Evolutionary conservation across 2,797 vertebrate genomes (phyloP).

Genomic region (Heliangelus exortis): DNA sequence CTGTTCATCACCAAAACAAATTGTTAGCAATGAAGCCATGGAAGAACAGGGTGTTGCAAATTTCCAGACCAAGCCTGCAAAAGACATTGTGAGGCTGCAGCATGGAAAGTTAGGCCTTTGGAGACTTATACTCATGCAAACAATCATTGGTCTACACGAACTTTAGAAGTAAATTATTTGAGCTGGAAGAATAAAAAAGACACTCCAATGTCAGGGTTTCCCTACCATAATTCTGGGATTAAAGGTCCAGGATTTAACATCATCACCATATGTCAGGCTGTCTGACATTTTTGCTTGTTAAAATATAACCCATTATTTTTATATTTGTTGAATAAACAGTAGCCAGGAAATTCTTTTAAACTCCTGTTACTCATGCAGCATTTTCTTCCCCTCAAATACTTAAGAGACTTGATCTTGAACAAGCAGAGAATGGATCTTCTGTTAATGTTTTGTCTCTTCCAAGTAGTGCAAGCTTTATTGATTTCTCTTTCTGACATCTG

Average conservation of each 20-base stretch:
- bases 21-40: background rate
- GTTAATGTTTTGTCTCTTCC: slow-evolving; percentile 23
- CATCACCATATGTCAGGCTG: slow-evolving; percentile 48
- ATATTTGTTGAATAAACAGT: slow-evolving; percentile 64
- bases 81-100: slow-evolving; percentile 54
- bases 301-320: slow-evolving; percentile 54
- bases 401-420: slow-evolving; percentile 3
- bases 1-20: background rate
- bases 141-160: slow-evolving; percentile 2
- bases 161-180: slow-evolving; percentile 54
- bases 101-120: slow-evolving; percentile 34
- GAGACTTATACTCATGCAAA: slow-evolving; percentile 61
- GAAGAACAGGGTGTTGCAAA: slow-evolving; percentile 35
- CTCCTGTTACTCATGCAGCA: slow-evolving; percentile 43
- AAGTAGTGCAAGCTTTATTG: slow-evolving; percentile 3
- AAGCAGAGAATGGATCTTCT: slow-evolving; percentile 49
- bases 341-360: slow-evolving; percentile 69
- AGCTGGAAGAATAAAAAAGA: slow-evolving; percentile 61
- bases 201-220: slow-evolving; percentile 44
- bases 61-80: slow-evolving; percentile 59
- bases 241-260: slow-evolving; percentile 48
- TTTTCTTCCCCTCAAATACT: slow-evolving; percentile 51
- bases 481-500: slow-evolving; percentile 59
- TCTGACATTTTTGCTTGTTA: slow-evolving; percentile 40
- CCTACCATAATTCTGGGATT: slow-evolving; percentile 37